These are phyloP conservation scores for Philaethria dido DNA, from an alignment of 2,888 invertebrate species.

Conservation along the genomic window DNA sequence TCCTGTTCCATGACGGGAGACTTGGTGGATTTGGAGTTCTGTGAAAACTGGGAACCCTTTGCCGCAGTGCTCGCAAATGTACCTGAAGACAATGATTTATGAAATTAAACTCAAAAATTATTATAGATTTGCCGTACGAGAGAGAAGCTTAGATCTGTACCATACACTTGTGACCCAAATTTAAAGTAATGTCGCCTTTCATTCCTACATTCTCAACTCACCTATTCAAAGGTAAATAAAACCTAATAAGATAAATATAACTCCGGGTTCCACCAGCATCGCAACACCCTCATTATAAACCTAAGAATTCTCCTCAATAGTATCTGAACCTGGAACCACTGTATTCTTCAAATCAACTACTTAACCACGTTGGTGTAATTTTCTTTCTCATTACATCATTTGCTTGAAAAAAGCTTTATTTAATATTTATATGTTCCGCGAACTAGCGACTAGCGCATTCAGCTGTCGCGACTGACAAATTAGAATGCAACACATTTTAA, in stretches of 20 bases:
- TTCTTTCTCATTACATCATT: neutral
- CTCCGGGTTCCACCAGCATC: too few relatives aligned
- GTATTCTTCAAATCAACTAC: neutral
- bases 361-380: neutral
- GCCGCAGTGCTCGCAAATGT: conserved; percentile 73
- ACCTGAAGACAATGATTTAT: conserved; percentile 46
- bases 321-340: neutral
- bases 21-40: conserved; percentile 62
- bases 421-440: conserved; percentile 8
- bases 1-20: conserved; percentile 64
- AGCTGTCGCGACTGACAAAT: neutral
- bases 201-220: too few relatives aligned
- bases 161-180: too few relatives aligned
- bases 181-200: too few relatives aligned
- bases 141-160: too few relatives aligned
- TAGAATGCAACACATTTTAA: neutral
- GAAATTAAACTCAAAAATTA: too few relatives aligned
- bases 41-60: conserved; percentile 62
- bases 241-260: too few relatives aligned
- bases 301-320: too few relatives aligned
- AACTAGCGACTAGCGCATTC: neutral
- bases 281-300: too few relatives aligned
- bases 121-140: too few relatives aligned
- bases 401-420: conserved; percentile 7
- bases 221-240: too few relatives aligned